Percentiles rank a stretch among this genome's conserved stretches.
Conservation (phyloP, 2,888 invertebrate genomes). For the Busseola fusca region DNA sequence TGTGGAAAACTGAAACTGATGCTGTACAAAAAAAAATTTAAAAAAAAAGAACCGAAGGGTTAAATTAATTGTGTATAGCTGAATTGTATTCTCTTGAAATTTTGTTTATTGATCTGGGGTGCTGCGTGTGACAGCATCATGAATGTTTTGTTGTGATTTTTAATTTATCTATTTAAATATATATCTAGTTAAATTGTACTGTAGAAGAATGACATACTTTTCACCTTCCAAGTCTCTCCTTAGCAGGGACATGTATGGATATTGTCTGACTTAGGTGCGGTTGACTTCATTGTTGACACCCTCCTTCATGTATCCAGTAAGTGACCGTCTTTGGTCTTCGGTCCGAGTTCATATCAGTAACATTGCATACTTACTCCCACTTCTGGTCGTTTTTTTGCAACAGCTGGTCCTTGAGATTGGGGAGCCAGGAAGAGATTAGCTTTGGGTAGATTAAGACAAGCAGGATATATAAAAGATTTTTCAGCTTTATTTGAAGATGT, state of each 20-base stretch:
- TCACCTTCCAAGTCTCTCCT: conserved; percentile 1
- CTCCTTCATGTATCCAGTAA: not conserved
- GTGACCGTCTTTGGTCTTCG: not conserved
- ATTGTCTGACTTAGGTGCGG: not conserved
- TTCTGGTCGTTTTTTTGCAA: not conserved
- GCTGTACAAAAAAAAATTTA: not conserved
- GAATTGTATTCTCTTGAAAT: not conserved
- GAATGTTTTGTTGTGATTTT: not conserved
- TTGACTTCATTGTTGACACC: not conserved
- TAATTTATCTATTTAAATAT: not conserved
- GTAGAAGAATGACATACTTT: not conserved
- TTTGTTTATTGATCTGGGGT: not conserved
- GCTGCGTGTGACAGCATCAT: not conserved
- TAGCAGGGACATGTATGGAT: not conserved
- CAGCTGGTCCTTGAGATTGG: not conserved
- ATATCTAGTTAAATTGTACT: not conserved
- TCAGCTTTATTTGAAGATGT: not conserved
- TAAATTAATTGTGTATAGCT: too few species aligned
- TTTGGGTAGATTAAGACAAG: not conserved
- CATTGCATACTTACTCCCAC: not conserved
- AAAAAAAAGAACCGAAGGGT: too few species aligned
- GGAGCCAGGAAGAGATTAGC: too few species aligned
- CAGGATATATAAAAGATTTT: not conserved
- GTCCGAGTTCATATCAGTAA: not conserved
- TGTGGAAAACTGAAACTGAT: not conserved